These are phyloP conservation scores for Macroteleia sp. DNA, from an alignment of 2,888 invertebrate species.

Conservation along the genomic window DNA sequence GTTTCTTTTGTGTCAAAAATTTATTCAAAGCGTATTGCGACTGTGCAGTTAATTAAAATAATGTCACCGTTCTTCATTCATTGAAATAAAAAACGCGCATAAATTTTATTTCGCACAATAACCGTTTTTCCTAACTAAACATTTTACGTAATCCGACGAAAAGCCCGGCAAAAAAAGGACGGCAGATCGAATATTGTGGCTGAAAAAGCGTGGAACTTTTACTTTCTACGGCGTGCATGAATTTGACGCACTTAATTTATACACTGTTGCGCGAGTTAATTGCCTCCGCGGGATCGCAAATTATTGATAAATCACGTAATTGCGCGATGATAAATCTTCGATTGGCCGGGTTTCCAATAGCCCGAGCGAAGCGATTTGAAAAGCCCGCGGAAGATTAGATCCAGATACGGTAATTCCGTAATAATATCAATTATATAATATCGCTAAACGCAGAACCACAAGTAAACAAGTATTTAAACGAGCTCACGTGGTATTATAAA, in stretches of 20 bases:
- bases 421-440: slow-evolving; percentile 48
- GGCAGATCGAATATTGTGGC: slow-evolving; percentile 4
- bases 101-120: neutral
- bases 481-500: slow-evolving; percentile 20
- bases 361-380: slow-evolving; percentile 6
- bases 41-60: slow-evolving; percentile 7
- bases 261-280: slow-evolving; percentile 23
- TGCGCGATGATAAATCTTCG: slow-evolving; percentile 52
- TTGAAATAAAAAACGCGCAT: neutral
- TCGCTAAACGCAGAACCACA: neutral
- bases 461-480: slow-evolving; percentile 44
- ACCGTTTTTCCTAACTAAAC: slow-evolving; percentile 8
- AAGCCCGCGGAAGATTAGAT: slow-evolving; percentile 25
- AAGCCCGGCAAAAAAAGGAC: neutral
- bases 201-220: slow-evolving; percentile 44
- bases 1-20: neutral
- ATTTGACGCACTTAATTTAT: slow-evolving; percentile 47
- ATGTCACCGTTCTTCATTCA: slow-evolving; percentile 3
- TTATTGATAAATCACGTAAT: slow-evolving; percentile 54
- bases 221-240: slow-evolving; percentile 36
- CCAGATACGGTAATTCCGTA: slow-evolving; percentile 35
- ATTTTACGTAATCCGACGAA: slow-evolving; percentile 6
- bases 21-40: neutral
- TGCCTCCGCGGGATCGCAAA: slow-evolving; percentile 31
- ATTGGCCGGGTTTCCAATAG: slow-evolving; percentile 22